Conservation (phyloP, 2,113 vertebrate species). For the Lipophrys pholis region DNA sequence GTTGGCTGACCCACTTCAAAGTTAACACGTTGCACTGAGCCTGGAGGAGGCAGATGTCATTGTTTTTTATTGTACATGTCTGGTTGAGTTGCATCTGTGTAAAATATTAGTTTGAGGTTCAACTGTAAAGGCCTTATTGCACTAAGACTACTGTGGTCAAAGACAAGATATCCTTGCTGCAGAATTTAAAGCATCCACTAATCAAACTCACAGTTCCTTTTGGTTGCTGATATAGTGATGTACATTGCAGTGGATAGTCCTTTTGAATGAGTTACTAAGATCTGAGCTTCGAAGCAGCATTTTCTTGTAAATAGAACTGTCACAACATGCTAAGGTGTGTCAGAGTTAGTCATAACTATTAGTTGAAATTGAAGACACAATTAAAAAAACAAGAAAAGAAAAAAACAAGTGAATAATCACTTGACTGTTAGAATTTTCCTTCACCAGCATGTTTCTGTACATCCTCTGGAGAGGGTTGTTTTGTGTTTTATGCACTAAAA, state of each 20-base stretch:
- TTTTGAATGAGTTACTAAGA: slow-evolving; percentile 1
- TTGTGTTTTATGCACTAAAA: not conserved
- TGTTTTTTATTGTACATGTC: slow-evolving; percentile 39
- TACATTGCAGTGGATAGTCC: not conserved
- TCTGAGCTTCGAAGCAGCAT: slow-evolving; percentile 4
- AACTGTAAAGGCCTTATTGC: slow-evolving; percentile 2
- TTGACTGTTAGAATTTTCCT: not conserved
- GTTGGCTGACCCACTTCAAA: slow-evolving; percentile 72
- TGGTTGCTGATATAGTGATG: not conserved
- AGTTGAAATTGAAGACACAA: too few species aligned
- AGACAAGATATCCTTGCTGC: not conserved
- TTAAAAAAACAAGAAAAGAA: too few species aligned
- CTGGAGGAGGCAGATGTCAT: slow-evolving; percentile 40
- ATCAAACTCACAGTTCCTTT: not conserved
- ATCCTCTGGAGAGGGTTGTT: not conserved
- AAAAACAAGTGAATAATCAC: not conserved
- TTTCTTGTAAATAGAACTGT: not conserved
- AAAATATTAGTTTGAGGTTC: slow-evolving; percentile 2
- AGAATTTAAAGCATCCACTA: not conserved
- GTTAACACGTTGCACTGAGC: slow-evolving; percentile 59
- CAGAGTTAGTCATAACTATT: too few species aligned
- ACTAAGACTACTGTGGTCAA: not conserved
- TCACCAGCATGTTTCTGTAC: not conserved
- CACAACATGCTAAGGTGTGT: not conserved
- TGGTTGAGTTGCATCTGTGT: slow-evolving; percentile 23